phyloP scores from a whole-genome alignment of 2,888 invertebrate genomes.

The Zygogramma bicolorata region DNA sequence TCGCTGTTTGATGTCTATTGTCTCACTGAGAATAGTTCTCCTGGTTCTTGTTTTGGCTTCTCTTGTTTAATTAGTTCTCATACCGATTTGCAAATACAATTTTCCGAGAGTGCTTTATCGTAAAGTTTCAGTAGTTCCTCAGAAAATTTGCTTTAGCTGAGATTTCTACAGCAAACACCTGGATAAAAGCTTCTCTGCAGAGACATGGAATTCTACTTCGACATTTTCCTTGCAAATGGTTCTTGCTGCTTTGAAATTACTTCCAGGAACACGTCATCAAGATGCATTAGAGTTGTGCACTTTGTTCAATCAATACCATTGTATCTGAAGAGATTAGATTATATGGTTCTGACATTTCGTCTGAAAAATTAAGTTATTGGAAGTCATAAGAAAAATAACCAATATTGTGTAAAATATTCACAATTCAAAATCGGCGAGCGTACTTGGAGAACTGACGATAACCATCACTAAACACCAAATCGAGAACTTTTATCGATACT shows the following conservation, averaged over 20 bases:
- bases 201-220: conserved; percentile 7
- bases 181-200: conserved; percentile 3
- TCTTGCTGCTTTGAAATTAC: not conserved
- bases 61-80: not conserved
- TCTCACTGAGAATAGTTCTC: not conserved
- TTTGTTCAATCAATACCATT: not conserved
- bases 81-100: conserved; percentile 6
- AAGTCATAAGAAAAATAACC: too few species aligned
- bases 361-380: too few species aligned
- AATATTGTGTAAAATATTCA: too few species aligned
- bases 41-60: not conserved
- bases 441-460: too few species aligned
- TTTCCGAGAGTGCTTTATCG: conserved; percentile 14
- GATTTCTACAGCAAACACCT: conserved; percentile 1
- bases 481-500: too few species aligned
- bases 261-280: not conserved
- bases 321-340: too few species aligned
- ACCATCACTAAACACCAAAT: too few species aligned
- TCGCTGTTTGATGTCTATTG: not conserved
- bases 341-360: too few species aligned
- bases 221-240: not conserved
- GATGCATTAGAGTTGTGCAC: not conserved
- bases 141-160: conserved; percentile 2
- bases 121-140: conserved; percentile 2
- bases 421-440: too few species aligned